phyloP scores from a whole-genome alignment of 2,113 vertebrate species.

The Alosa alosa region DNA sequence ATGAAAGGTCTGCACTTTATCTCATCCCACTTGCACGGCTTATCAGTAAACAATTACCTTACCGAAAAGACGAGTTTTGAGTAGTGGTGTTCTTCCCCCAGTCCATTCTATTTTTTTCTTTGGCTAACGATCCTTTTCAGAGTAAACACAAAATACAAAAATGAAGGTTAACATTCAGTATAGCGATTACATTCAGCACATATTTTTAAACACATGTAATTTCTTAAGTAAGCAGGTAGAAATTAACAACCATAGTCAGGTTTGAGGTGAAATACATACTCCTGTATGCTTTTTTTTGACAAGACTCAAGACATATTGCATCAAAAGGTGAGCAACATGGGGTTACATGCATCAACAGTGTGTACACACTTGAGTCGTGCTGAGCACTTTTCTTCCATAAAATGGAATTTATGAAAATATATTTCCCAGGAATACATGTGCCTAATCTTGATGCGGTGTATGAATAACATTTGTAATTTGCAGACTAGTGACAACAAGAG shows the following conservation, averaged over 20 bases:
- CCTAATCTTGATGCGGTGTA: not conserved
- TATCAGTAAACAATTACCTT: not conserved
- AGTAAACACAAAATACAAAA: not conserved
- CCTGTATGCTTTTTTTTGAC: no score
- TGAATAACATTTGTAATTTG: not conserved
- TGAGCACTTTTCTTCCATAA: no score
- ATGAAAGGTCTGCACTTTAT: not conserved
- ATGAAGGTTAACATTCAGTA: not conserved
- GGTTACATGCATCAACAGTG: no score
- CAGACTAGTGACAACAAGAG: not conserved
- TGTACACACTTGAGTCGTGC: no score
- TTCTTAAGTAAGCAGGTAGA: no score
- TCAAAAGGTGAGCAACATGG: no score
- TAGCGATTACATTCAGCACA: no score
- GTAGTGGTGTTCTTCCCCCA: not conserved
- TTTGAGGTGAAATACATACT: no score
- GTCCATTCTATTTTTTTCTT: not conserved
- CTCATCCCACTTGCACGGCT: not conserved
- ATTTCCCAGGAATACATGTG: not conserved
- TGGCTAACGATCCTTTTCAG: constrained; percentile 4
- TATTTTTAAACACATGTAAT: no score
- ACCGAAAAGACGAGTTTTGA: not conserved
- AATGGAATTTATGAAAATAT: no score
- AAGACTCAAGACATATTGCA: no score
- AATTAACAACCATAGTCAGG: no score